phyloP scores from a whole-genome alignment of 2,797 vertebrate species.

The Tangara arthus region DNA sequence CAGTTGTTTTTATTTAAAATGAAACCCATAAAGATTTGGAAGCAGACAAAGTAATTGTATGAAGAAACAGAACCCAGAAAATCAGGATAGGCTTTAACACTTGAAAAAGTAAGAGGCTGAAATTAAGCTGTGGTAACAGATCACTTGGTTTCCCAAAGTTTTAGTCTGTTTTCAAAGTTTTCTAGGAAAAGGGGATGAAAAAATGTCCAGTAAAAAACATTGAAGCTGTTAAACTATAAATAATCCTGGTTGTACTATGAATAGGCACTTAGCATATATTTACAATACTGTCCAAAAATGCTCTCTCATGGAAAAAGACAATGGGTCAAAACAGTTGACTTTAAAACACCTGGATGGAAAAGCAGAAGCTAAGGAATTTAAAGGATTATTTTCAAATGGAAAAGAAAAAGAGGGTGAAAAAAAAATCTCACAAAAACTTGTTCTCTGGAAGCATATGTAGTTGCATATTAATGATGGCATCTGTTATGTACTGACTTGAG shows the following conservation, averaged over 20 bases:
- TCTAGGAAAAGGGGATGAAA: background rate
- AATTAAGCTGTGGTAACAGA: background rate
- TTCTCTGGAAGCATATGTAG: constrained; percentile 62
- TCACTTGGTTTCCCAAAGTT: background rate
- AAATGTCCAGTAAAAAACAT: background rate
- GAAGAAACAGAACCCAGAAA: background rate
- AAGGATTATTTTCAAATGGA: background rate
- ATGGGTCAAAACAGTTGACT: background rate
- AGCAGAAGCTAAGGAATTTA: background rate
- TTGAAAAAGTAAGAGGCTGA: background rate
- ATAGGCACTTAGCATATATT: background rate
- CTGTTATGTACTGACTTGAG: constrained; percentile 70
- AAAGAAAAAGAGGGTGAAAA: background rate
- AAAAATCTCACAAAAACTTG: constrained; percentile 4
- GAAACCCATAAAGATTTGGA: background rate
- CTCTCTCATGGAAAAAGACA: background rate
- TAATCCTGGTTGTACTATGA: background rate
- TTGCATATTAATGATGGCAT: constrained; percentile 79
- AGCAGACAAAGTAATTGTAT: background rate
- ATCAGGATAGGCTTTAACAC: background rate
- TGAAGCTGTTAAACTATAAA: background rate
- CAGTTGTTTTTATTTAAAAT: background rate
- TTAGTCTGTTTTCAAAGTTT: background rate
- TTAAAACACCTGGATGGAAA: background rate
- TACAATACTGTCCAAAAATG: background rate